Conservation (phyloP, 2,888 invertebrate species). For the Anaspis maculata region DNA sequence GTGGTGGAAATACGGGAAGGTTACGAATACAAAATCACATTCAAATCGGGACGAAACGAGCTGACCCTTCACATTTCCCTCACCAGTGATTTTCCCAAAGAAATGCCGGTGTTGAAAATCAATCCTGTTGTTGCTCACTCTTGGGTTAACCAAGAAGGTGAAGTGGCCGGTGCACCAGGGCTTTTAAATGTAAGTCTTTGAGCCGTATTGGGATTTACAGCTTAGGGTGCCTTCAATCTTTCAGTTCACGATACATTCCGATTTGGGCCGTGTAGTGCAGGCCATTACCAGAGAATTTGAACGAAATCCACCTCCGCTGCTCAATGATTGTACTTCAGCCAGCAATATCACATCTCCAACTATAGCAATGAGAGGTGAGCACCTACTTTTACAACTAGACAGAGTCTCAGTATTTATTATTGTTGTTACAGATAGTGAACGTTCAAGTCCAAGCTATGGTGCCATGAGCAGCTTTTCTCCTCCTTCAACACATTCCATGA, state of each 20-base stretch:
- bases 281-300: constrained; percentile 73
- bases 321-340: constrained; percentile 27
- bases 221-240: no score
- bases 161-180: constrained; percentile 67
- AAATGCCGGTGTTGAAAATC: constrained; percentile 62
- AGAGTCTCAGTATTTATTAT: constrained; percentile 3
- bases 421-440: constrained; percentile 28
- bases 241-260: constrained; percentile 67
- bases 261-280: constrained; percentile 72
- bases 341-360: constrained; percentile 22
- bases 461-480: constrained; percentile 30
- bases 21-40: constrained; percentile 64
- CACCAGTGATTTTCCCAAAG: constrained; percentile 64
- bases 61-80: constrained; percentile 60
- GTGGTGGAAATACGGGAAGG: constrained; percentile 64
- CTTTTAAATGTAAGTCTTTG: constrained; percentile 53
- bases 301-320: constrained; percentile 50
- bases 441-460: constrained; percentile 32
- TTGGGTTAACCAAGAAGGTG: constrained; percentile 63
- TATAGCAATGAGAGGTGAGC: constrained; percentile 25
- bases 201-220: background rate
- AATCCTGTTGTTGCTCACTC: constrained; percentile 60
- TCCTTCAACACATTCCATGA: constrained; percentile 12
- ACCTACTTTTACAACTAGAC: no score
- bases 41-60: constrained; percentile 55